Evolutionary conservation across 2,888 invertebrate species (phyloP).

Genomic region (Drosophila atripex): DNA sequence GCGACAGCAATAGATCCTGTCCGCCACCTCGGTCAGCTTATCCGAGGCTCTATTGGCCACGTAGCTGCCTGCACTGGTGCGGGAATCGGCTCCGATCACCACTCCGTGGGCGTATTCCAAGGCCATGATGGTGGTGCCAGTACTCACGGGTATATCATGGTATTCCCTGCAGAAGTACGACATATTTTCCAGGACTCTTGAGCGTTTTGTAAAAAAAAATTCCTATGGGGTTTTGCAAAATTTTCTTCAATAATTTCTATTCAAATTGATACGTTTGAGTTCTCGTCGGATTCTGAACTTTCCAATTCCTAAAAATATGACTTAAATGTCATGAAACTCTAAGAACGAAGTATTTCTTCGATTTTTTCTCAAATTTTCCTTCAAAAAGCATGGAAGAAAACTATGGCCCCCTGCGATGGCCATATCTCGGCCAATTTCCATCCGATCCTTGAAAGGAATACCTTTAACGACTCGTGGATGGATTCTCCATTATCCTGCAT

Average conservation of each 20-base stretch:
- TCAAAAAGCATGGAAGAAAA: too few species aligned
- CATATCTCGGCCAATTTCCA: too few species aligned
- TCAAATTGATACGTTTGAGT: background rate
- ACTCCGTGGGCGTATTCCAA: constrained; percentile 97
- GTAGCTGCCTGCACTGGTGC: constrained; percentile 97
- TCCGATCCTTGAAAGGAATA: too few species aligned
- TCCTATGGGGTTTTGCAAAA: background rate
- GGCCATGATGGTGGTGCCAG: constrained; percentile 96
- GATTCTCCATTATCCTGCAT: too few species aligned
- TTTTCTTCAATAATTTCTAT: background rate
- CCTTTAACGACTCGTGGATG: too few species aligned
- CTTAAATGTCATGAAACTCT: background rate
- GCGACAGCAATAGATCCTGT: constrained; percentile 97
- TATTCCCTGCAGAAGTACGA: too few species aligned
- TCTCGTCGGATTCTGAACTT: background rate
- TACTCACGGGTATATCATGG: background rate
- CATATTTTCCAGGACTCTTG: background rate
- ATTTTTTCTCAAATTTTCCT: too few species aligned
- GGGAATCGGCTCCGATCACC: constrained; percentile 98
- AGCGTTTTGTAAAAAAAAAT: background rate
- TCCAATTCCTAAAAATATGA: too few species aligned
- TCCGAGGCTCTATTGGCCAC: constrained; percentile 98
- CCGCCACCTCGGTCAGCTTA: constrained; percentile 96
- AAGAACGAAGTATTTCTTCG: background rate
- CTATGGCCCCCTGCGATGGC: too few species aligned